Evolutionary conservation across 2,888 invertebrate genomes (phyloP), one percentile per base, ranked within the genome.

Genomic region (Lobophora halterata): DNA sequence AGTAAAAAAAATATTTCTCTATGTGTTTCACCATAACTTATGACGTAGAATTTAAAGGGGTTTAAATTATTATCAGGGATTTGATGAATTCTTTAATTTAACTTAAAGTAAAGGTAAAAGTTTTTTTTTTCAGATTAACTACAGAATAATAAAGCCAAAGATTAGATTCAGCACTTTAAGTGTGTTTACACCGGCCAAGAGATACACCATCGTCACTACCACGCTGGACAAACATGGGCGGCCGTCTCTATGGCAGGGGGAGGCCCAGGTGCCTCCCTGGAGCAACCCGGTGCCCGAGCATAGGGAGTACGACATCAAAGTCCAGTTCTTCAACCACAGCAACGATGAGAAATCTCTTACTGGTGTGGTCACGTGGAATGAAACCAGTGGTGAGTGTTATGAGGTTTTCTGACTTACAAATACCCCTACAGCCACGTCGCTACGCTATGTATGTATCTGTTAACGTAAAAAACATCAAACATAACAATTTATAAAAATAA

Each of bases 361-460:
- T 21, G 55, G 29, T 1, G 14, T 25, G 2, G 38, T 67, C 16
- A 43, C 37, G 2, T 67, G 67, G 67, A 61, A 65, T 10, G 40
- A 46, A 3, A 61, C 43, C 36, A 68, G 67, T 36, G 65, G 82
- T 81, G 44, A 66, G 67, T 60, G 7, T 1, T n/a, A n/a, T n/a
- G n/a, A n/a, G n/a, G n/a, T n/a, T n/a, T n/a, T n/a, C n/a, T n/a
- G n/a, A n/a, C n/a, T n/a, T n/a, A n/a, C n/a, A n/a, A n/a, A n/a
- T n/a, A n/a, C n/a, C n/a, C n/a, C n/a, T n/a, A n/a, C n/a, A n/a
- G n/a, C n/a, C n/a, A n/a, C n/a, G n/a, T n/a, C n/a, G n/a, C n/a
- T n/a, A n/a, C n/a, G n/a, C n/a, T n/a, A n/a, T n/a, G n/a, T n/a
- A n/a, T n/a, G n/a, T n/a, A n/a, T n/a, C n/a, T n/a, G n/a, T n/a